A percentile compares a stretch with the other conserved stretches of the same genome.
Evolutionary conservation across 2,113 vertebrate genomes (phyloP).

Genomic region (Chloroceryle aenea): DNA sequence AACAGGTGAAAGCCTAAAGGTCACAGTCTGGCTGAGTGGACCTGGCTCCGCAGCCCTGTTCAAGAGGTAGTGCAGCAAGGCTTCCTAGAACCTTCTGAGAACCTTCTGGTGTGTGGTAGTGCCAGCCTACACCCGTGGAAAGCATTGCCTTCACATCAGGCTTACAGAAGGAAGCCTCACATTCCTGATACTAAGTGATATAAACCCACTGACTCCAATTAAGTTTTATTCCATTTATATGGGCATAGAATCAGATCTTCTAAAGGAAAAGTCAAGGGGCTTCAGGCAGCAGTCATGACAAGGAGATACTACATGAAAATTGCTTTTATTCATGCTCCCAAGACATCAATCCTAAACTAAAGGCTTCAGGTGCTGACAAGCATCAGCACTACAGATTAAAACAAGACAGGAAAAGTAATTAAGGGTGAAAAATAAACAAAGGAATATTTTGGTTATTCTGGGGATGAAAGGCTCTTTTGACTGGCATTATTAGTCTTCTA

Average conservation of each 20-base stretch:
- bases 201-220: not conserved
- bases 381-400: not conserved
- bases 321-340: not conserved
- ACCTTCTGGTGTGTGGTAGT: not conserved
- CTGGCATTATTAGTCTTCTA: slow-evolving; percentile 23
- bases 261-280: not conserved
- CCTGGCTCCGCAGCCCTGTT: not conserved
- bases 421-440: slow-evolving; percentile 24
- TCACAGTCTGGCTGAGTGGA: not conserved
- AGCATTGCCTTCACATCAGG: not conserved
- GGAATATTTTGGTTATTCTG: slow-evolving; percentile 35
- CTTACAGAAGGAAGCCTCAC: not conserved
- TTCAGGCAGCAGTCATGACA: not conserved
- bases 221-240: not conserved
- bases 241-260: not conserved
- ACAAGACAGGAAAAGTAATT: slow-evolving; percentile 39
- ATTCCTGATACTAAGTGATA: not conserved
- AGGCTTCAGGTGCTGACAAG: slow-evolving; percentile 7
- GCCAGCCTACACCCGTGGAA: not conserved
- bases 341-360: not conserved
- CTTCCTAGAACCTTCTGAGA: not conserved
- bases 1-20: fast-evolving
- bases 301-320: not conserved
- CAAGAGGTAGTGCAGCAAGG: not conserved
- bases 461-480: slow-evolving; percentile 50